A percentile compares a stretch with the other conserved stretches of the same genome.
phyloP scores from a whole-genome alignment of 2,888 invertebrate genomes.

The Pachycephus smyrnensis region DNA sequence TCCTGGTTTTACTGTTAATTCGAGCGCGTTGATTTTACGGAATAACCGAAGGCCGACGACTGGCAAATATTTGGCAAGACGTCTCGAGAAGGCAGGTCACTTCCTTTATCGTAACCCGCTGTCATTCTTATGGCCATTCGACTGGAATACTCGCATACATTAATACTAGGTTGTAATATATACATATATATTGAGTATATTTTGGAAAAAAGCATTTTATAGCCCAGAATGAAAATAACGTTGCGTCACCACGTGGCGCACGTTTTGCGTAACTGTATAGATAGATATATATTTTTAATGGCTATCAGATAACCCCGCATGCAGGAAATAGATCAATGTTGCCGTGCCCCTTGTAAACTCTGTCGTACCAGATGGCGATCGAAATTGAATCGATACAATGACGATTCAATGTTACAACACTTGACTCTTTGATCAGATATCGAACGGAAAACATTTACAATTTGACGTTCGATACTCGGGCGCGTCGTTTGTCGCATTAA shows the following conservation, averaged over 20 bases:
- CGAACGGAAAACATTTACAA: neutral
- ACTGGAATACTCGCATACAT: neutral
- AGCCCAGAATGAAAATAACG: neutral
- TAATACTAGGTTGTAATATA: neutral
- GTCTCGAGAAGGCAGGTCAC: neutral
- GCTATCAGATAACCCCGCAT: neutral
- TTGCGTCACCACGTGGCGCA: neutral
- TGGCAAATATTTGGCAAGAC: neutral
- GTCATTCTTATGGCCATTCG: neutral
- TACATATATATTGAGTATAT: neutral
- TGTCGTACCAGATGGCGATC: slow-evolving; percentile 11
- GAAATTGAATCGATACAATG: slow-evolving; percentile 35
- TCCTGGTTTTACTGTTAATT: neutral
- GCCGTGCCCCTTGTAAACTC: neutral
- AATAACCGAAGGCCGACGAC: neutral
- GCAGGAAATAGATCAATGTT: neutral
- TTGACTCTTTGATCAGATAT: slow-evolving; percentile 23
- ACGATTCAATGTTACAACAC: slow-evolving; percentile 36
- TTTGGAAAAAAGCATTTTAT: neutral
- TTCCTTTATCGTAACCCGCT: neutral
- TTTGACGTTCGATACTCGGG: neutral
- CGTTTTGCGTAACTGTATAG: neutral
- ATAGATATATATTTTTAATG: neutral
- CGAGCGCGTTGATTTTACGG: neutral
- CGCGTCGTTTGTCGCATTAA: neutral